Conservation (phyloP, 2,888 invertebrate species). For the Sepioteuthis lessoniana region DNA sequence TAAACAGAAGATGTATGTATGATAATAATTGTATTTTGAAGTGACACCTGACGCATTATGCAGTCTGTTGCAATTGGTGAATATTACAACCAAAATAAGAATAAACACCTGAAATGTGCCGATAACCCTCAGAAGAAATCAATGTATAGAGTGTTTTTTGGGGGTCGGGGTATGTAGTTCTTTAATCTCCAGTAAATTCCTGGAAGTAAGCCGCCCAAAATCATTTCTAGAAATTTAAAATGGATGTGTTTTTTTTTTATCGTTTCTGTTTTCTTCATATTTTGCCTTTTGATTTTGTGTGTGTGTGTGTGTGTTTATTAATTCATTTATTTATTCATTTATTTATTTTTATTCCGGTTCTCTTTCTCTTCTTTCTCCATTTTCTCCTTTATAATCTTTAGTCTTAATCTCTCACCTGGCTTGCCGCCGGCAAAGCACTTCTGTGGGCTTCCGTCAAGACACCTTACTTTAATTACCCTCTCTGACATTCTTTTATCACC, state of each 20-base stretch:
- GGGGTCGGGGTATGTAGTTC: no score
- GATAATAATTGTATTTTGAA: no score
- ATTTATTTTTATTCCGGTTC: no score
- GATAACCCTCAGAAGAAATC: not conserved
- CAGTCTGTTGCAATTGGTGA: no score
- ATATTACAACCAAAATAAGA: no score
- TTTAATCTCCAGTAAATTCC: not conserved
- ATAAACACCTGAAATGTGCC: no score
- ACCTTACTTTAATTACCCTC: not conserved
- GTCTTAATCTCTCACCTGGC: not conserved
- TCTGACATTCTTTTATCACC: not conserved
- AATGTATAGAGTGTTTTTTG: not conserved
- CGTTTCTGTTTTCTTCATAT: not conserved
- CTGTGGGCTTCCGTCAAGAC: conserved; percentile 10
- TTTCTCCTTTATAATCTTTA: not conserved
- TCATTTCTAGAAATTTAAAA: not conserved
- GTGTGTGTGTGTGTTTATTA: no score
- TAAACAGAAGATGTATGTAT: no score
- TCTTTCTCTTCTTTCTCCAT: not conserved
- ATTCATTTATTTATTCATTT: no score
- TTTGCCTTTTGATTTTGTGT: no score
- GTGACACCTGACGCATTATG: no score
- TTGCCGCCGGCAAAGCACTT: not conserved
- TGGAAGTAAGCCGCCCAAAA: not conserved
- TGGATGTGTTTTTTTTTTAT: not conserved